phyloP scores from a whole-genome alignment of 1,140 invertebrate genomes.

The Pogonomyrmex californicus region DNA sequence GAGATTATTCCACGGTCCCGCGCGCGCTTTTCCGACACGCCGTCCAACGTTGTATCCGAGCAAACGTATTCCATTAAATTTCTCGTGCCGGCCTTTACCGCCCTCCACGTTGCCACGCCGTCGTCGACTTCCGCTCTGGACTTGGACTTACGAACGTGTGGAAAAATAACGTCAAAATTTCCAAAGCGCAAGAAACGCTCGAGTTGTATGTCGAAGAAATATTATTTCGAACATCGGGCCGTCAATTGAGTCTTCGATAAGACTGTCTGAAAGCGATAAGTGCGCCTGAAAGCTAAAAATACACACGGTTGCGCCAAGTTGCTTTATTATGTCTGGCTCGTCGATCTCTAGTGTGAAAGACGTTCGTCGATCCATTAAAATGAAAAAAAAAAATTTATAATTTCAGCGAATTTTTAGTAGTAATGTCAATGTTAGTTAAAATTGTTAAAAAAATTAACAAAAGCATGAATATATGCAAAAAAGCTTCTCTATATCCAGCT shows the following conservation, averaged over 20 bases:
- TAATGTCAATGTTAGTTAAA: no score
- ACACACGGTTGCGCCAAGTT: neutral
- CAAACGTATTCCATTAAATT: slow-evolving; percentile 40
- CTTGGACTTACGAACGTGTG: neutral
- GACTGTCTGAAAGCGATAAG: neutral
- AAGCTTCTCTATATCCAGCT: neutral
- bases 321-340: neutral
- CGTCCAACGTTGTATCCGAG: neutral
- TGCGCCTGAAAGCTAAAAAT: neutral
- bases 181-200: neutral
- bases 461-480: neutral
- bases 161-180: slow-evolving; percentile 25
- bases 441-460: neutral
- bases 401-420: neutral
- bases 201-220: slow-evolving; percentile 4
- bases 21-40: neutral
- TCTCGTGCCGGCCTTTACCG: slow-evolving; percentile 13
- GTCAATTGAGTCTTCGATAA: neutral
- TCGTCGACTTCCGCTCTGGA: slow-evolving; percentile 5
- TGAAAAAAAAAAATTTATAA: neutral
- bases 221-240: neutral
- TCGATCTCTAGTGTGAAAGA: neutral
- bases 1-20: slow-evolving; percentile 26
- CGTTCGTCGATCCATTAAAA: neutral
- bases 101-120: neutral